These are phyloP conservation scores for Parazoanthus darwini DNA, from an alignment of 92 coral and sea anemone genomes.

Conservation along the genomic window DNA sequence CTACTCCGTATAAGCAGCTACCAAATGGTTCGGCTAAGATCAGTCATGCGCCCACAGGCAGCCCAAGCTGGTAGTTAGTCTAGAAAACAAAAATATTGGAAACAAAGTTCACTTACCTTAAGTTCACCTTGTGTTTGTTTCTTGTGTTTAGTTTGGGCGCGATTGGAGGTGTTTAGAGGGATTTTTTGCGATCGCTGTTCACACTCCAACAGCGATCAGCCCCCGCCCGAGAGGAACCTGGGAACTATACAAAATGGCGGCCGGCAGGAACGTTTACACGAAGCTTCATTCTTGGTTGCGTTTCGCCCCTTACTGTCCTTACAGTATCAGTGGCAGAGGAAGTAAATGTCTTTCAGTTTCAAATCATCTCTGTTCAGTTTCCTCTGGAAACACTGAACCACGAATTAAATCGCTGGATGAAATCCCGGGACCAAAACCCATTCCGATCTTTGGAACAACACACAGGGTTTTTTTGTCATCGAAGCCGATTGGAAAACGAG, in stretches of 20 bases:
- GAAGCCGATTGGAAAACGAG: conserved; percentile 49
- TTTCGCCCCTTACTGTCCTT: background rate
- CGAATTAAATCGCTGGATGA: conserved; percentile 47
- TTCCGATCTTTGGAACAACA: conserved; percentile 43
- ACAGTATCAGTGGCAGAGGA: background rate
- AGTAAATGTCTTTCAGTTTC: background rate
- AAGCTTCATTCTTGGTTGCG: background rate
- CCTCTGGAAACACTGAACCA: conserved; percentile 12
- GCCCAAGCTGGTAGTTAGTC: too few species aligned
- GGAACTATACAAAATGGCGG: background rate
- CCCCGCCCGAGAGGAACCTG: too few species aligned
- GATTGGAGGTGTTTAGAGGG: too few species aligned
- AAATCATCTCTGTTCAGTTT: background rate
- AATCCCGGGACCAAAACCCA: conserved; percentile 52
- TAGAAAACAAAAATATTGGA: too few species aligned
- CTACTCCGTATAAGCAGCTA: too few species aligned
- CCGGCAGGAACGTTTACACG: background rate
- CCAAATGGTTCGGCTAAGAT: too few species aligned
- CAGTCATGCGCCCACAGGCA: too few species aligned
- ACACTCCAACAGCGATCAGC: too few species aligned
- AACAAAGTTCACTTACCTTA: too few species aligned
- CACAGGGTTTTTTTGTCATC: conserved; percentile 16
- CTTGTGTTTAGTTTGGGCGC: too few species aligned
- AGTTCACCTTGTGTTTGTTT: too few species aligned
- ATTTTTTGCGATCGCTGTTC: too few species aligned